phyloP scores from a whole-genome alignment of 2,797 vertebrate genomes.

The Danio tinwini region DNA sequence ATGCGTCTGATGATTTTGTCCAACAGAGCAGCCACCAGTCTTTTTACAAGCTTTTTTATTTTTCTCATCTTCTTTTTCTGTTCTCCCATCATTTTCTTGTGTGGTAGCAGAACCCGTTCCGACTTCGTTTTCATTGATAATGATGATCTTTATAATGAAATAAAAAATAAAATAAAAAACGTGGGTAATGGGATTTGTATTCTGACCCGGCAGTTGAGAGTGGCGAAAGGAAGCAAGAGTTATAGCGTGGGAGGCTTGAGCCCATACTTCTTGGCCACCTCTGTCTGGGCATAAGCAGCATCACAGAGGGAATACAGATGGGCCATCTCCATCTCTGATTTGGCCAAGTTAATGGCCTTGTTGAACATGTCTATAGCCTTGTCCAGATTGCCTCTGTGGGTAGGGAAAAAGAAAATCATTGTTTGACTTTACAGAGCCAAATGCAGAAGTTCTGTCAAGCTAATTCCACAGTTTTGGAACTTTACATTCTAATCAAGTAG shows the following conservation, averaged over 20 bases:
- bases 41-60: neutral
- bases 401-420: constrained; percentile 40
- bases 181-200: constrained; percentile 67
- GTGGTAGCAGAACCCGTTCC: constrained; percentile 54
- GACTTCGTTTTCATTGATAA: constrained; percentile 31
- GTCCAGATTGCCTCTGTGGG: constrained; percentile 93
- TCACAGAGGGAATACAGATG: constrained; percentile 98
- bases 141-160: constrained; percentile 34
- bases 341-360: constrained; percentile 98
- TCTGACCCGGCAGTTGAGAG: constrained; percentile 65
- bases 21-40: constrained; percentile 17
- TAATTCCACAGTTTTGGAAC: no score
- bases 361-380: constrained; percentile 99
- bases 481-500: no score
- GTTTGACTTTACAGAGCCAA: neutral
- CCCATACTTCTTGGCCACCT: constrained; percentile 98
- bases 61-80: neutral
- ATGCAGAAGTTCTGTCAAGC: neutral
- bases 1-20: constrained; percentile 16
- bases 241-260: constrained; percentile 97
- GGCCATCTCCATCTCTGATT: constrained; percentile 99
- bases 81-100: constrained; percentile 42
- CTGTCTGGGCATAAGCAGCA: constrained; percentile 97
- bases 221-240: constrained; percentile 63
- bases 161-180: constrained; percentile 66